Evolutionary conservation across 2,113 vertebrate species (phyloP), one percentile per base, ranked within the genome.

Genomic region (Scolopax mira): DNA sequence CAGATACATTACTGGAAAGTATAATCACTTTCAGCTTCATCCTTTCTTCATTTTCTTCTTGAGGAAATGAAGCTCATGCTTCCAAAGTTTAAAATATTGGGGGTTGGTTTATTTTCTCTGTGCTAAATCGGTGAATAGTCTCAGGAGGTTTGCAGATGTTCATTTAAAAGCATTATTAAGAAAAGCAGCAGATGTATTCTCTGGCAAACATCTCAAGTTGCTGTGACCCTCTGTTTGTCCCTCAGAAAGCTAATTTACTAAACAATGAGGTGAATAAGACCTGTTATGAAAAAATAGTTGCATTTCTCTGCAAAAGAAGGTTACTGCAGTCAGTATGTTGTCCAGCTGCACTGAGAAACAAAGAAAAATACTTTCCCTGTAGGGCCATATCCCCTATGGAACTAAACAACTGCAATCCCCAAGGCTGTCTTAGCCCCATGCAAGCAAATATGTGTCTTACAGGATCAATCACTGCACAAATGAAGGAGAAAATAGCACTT

Each of bases 91-190:
- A 44, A 75, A 89, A 72, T 66, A 71, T 17, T 25, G 27, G 31
- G 28, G 5, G 25, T 39, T 93, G 93, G 44, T 61, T 92, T 95
- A 39, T 60, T 91, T 93, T 83, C 37, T 84, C 78, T 88, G 18
- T 52, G 11, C 71, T 89, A 65, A 89, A 73, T 30, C 44, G 55
- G 74, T 65, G 57, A 92, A 33, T 28, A 79, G 19, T 82, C 37
- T 74, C 80, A 54, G 48, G 55, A 90, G 49, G 23, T 73, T 94
- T 96, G 65, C 91, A 97, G 88, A 86, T 97, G 91, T 96, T 95
- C 90, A 82, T 74, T 90, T 89, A 93, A 90, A 90, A 74, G 4
- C 35, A 41, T 93, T 92, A 39, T 88, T 90, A 58, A 94, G 78
- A 91, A 69, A 89, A 93, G 67, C n/a, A 96, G 28, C 91, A 94